Conservation (phyloP, 2,797 vertebrate genomes). For the Onychomys arenicola region DNA sequence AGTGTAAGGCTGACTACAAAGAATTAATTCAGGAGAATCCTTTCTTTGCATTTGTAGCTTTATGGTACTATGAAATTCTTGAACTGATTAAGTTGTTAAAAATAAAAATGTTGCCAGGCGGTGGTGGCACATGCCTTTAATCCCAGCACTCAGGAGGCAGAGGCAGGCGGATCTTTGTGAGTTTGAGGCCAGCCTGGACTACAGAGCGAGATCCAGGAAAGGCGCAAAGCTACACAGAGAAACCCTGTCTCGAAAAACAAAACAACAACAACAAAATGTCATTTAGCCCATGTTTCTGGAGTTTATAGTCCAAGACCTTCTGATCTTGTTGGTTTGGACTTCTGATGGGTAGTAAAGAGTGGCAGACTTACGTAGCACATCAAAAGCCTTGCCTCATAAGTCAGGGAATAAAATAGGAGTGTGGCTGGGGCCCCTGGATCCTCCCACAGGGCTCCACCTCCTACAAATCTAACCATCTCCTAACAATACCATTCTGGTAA, state of each 20-base stretch:
- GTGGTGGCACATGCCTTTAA: no score
- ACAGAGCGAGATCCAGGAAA: no score
- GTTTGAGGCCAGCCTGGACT: no score
- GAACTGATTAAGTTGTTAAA: neutral
- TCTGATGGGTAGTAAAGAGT: neutral
- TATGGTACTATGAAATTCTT: neutral
- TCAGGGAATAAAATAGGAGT: neutral
- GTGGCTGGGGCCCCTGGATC: neutral
- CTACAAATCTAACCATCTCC: neutral
- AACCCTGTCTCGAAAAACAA: no score
- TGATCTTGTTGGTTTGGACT: neutral
- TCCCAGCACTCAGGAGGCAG: no score
- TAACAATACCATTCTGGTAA: neutral
- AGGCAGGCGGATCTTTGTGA: no score
- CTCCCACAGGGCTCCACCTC: neutral
- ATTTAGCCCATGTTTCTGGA: neutral
- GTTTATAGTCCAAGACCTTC: neutral
- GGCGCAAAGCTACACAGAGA: no score
- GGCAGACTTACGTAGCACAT: neutral
- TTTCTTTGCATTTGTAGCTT: neutral
- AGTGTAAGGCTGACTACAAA: neutral
- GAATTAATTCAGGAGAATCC: neutral
- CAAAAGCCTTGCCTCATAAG: neutral
- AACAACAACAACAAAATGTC: no score
- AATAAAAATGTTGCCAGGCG: no score